Conservation (phyloP, 2,888 invertebrate species). For the Scaptodrosophila latifasciaeformis region DNA sequence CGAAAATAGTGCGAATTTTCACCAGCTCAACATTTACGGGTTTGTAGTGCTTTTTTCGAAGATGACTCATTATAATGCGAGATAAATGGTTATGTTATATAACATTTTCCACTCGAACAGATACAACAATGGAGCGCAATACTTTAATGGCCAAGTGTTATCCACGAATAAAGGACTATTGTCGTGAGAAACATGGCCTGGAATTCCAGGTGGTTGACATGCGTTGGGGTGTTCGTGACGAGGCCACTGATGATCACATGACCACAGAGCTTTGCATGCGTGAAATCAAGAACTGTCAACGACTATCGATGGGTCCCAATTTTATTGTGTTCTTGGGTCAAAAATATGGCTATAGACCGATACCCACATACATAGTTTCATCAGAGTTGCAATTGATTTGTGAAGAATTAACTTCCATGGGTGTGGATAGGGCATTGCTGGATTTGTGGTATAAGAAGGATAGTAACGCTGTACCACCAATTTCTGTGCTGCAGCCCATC, state of each 20-base stretch:
- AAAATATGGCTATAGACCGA: slow-evolving; percentile 98
- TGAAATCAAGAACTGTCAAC: slow-evolving; percentile 97
- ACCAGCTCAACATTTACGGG: slow-evolving; percentile 99
- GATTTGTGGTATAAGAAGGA: slow-evolving; percentile 98
- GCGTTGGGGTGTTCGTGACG: slow-evolving; percentile 98
- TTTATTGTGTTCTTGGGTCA: slow-evolving; percentile 98
- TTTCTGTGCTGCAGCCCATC: slow-evolving; percentile 96
- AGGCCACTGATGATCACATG: slow-evolving; percentile 99
- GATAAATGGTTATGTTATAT: no score
- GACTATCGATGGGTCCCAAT: slow-evolving; percentile 97
- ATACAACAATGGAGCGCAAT: slow-evolving; percentile 97
- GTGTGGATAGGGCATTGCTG: slow-evolving; percentile 87
- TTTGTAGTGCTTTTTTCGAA: slow-evolving; percentile 73
- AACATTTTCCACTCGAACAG: slow-evolving; percentile 79
- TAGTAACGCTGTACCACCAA: slow-evolving; percentile 95
- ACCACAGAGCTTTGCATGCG: slow-evolving; percentile 98
- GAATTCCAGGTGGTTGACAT: slow-evolving; percentile 99
- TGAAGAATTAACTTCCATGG: slow-evolving; percentile 88
- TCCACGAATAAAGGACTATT: slow-evolving; percentile 96
- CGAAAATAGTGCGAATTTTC: slow-evolving; percentile 98
- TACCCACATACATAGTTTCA: slow-evolving; percentile 95
- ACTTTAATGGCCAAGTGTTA: slow-evolving; percentile 99
- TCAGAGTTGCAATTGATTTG: slow-evolving; percentile 91
- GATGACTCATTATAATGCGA: no score
- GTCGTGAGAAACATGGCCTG: slow-evolving; percentile 96